Conservation (phyloP, 2,888 invertebrate species). For the Villa cingulata region DNA sequence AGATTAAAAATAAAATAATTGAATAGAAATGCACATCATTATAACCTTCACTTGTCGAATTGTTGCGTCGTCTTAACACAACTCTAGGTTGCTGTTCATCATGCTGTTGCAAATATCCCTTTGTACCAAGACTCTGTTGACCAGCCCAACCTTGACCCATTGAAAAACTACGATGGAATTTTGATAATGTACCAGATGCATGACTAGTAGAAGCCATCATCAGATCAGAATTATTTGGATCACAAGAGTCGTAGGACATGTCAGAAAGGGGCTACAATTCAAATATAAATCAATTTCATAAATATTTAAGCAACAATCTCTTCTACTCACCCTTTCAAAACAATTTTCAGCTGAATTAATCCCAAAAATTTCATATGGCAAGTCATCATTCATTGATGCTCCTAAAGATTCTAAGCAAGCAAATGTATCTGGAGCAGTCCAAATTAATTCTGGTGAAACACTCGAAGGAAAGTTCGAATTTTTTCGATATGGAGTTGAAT, state of each 20-base stretch:
- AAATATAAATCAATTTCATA: background rate
- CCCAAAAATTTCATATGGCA: conserved; percentile 36
- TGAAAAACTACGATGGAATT: conserved; percentile 73
- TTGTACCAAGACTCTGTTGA: conserved; percentile 4
- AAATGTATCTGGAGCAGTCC: conserved; percentile 34
- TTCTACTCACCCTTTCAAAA: conserved; percentile 29
- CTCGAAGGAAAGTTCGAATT: conserved; percentile 26
- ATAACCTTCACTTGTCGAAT: conserved; percentile 49
- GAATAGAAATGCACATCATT: background rate
- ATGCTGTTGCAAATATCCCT: conserved; percentile 5
- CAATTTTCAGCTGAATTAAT: conserved; percentile 28
- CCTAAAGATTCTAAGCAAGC: conserved; percentile 34
- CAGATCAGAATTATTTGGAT: conserved; percentile 30
- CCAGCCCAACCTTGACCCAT: conserved; percentile 54
- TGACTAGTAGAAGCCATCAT: conserved; percentile 24
- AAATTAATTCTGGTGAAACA: conserved; percentile 31
- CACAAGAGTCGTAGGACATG: conserved; percentile 34
- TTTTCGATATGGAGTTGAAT: conserved; percentile 27
- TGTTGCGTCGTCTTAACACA: conserved; percentile 49
- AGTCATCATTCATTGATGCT: conserved; percentile 28
- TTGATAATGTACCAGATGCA: conserved; percentile 23
- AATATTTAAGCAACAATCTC: background rate
- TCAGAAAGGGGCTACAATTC: conserved; percentile 31
- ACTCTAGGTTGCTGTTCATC: conserved; percentile 24
- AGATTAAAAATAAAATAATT: background rate